Evolutionary conservation across 2,888 invertebrate species (phyloP).

Genomic region (Eilema griseolum): DNA sequence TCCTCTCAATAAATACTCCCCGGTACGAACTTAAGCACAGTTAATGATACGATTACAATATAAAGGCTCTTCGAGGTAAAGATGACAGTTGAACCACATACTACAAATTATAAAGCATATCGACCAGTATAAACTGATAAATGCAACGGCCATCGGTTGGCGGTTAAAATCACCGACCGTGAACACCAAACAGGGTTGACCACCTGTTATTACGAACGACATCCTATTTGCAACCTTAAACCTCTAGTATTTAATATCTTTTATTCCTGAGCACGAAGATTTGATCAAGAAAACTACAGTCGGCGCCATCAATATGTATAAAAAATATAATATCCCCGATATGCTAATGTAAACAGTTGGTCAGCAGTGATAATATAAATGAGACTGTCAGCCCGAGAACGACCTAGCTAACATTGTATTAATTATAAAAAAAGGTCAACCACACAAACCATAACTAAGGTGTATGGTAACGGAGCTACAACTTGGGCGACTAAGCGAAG

Average conservation of each 20-base stretch:
- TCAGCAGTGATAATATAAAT: not conserved
- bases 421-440: not conserved
- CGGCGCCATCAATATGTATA: conserved; percentile 11
- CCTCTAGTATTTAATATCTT: conserved; percentile 22
- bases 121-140: conserved; percentile 52
- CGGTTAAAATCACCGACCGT: conserved; percentile 79
- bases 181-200: conserved; percentile 59
- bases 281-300: conserved; percentile 28
- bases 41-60: not conserved
- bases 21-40: not conserved
- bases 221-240: conserved; percentile 37
- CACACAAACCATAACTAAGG: not conserved
- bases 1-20: not conserved
- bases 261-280: conserved; percentile 17
- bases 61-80: conserved; percentile 21
- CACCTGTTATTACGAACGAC: conserved; percentile 67
- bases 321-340: not conserved
- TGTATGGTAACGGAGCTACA: not conserved
- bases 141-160: conserved; percentile 71
- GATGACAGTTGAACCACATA: conserved; percentile 32
- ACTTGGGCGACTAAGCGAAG: no score
- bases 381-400: not conserved
- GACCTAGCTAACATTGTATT: not conserved
- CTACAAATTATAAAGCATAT: conserved; percentile 54
- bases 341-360: not conserved